phyloP scores from a whole-genome alignment of 2,888 invertebrate species.

The Cybosia mesomella region DNA sequence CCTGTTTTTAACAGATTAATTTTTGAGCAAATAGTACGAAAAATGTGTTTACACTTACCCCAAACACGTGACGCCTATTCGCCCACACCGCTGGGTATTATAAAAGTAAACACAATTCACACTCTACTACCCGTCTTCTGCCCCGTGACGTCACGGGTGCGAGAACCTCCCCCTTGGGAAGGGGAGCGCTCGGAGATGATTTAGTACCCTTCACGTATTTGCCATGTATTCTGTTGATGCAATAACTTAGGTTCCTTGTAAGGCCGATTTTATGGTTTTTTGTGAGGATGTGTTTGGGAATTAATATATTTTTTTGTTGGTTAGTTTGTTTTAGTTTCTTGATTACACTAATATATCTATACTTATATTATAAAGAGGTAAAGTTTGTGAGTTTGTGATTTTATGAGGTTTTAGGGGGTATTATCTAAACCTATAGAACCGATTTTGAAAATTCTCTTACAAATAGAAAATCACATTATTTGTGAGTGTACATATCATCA shows the following conservation, averaged over 20 bases:
- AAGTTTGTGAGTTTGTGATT: no score
- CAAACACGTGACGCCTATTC: slow-evolving; percentile 3
- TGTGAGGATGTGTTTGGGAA: neutral
- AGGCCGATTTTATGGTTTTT: neutral
- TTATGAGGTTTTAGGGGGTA: no score
- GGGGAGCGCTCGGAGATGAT: slow-evolving; percentile 42
- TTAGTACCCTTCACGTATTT: slow-evolving; percentile 33
- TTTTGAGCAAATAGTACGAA: no score
- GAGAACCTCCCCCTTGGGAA: slow-evolving; percentile 40
- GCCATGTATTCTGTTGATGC: slow-evolving; percentile 26
- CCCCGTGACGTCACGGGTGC: slow-evolving; percentile 39
- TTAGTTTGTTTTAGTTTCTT: neutral
- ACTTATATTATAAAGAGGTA: no score
- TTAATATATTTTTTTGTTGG: neutral
- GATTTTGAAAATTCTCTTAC: no score
- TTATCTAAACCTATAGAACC: no score
- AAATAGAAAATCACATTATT: no score
- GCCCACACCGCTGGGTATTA: slow-evolving; percentile 5
- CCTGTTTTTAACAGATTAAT: no score
- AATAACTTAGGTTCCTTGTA: slow-evolving; percentile 15
- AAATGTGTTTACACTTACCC: neutral
- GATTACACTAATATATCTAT: no score
- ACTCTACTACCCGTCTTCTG: slow-evolving; percentile 15
- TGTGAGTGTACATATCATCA: no score
- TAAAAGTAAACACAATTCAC: slow-evolving; percentile 28